These are phyloP conservation scores for Bimastos eiseni DNA, from an alignment of 2,888 invertebrate species.

Conservation along the genomic window DNA sequence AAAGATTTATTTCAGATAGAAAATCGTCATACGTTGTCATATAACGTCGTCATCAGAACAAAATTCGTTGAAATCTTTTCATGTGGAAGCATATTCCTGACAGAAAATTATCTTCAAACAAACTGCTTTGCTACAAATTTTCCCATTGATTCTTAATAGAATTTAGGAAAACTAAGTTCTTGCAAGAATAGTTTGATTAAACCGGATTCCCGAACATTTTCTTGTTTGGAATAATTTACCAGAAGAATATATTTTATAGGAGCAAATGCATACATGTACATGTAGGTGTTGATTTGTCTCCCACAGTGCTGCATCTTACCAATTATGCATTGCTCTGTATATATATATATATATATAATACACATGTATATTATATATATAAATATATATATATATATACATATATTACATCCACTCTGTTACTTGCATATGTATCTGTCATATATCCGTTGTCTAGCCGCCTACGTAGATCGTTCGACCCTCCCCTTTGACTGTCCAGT, in stretches of 20 bases:
- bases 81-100: background rate
- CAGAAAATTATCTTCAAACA: background rate
- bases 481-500: too few species aligned
- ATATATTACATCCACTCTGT: too few species aligned
- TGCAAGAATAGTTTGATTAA: background rate
- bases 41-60: background rate
- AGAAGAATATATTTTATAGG: background rate
- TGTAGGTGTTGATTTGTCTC: too few species aligned
- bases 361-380: too few species aligned
- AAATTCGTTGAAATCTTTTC: background rate
- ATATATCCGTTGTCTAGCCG: too few species aligned
- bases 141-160: background rate
- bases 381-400: too few species aligned
- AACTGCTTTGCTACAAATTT: background rate
- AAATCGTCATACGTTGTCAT: background rate
- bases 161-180: background rate
- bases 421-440: too few species aligned
- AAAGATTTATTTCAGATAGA: background rate
- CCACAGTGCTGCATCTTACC: too few species aligned
- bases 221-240: background rate
- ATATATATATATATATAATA: too few species aligned
- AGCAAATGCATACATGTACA: background rate
- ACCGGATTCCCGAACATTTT: too few species aligned
- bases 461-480: too few species aligned
- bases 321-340: too few species aligned